phyloP scores from a whole-genome alignment of 2,797 vertebrate species.

The Enteromius treurensis region DNA sequence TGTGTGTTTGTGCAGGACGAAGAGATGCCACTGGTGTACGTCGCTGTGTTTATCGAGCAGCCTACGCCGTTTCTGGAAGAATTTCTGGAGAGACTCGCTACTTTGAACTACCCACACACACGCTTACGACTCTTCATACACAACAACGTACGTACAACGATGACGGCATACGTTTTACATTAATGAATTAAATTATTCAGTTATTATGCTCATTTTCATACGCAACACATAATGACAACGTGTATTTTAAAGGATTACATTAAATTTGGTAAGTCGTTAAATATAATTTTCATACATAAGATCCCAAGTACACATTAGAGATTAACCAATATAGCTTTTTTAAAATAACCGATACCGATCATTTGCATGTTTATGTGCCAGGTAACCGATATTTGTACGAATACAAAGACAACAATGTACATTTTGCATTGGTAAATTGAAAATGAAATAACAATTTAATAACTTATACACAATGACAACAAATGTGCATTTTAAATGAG shows the following conservation, averaged over 20 bases:
- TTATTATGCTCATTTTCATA: not conserved
- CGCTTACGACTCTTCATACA: slow-evolving; percentile 84
- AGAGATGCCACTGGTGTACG: slow-evolving; percentile 79
- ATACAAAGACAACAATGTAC: not conserved
- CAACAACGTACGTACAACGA: slow-evolving; percentile 78
- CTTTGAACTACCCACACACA: slow-evolving; percentile 77
- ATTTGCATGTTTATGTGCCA: not conserved
- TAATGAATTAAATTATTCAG: not conserved
- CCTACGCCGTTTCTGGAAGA: slow-evolving; percentile 86
- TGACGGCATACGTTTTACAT: fast-evolving
- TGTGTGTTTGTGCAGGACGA: slow-evolving; percentile 69
- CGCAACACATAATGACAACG: too few relatives aligned
- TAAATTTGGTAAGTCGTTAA: too few relatives aligned
- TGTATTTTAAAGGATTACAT: too few relatives aligned
- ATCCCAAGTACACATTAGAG: not conserved
- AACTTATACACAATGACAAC: not conserved
- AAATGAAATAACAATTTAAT: too few relatives aligned
- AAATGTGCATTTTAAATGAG: not conserved
- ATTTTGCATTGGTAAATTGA: too few relatives aligned
- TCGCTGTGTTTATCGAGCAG: slow-evolving; percentile 85
- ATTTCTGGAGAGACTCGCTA: slow-evolving; percentile 81
- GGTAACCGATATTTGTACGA: not conserved
- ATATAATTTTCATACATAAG: not conserved
- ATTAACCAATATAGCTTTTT: not conserved
- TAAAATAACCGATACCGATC: not conserved